Conservation (phyloP, 2,888 invertebrate genomes). For the Magallana nippona region DNA sequence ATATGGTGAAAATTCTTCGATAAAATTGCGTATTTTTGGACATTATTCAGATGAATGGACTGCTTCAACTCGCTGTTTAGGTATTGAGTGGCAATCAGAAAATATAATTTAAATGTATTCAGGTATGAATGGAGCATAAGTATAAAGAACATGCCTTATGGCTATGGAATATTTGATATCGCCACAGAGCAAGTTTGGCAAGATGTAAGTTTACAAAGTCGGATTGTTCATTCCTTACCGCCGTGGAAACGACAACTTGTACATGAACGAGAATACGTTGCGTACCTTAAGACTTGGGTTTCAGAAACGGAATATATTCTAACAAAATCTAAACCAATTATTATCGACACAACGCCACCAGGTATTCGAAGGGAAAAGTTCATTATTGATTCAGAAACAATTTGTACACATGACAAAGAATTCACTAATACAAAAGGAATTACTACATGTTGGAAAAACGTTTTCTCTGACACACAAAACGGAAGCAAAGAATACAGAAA, state of each 20-base stretch:
- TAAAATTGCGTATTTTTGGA: not conserved
- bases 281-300: constrained; percentile 59
- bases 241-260: constrained; percentile 46
- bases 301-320: constrained; percentile 42
- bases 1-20: not conserved
- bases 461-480: constrained; percentile 53
- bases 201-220: constrained; percentile 52
- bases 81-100: constrained; percentile 46
- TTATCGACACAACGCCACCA: constrained; percentile 60
- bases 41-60: not conserved
- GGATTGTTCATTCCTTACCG: constrained; percentile 54
- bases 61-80: constrained; percentile 48
- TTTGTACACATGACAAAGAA: constrained; percentile 56
- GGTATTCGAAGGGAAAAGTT: constrained; percentile 48
- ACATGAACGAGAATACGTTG: constrained; percentile 49
- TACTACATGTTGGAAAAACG: constrained; percentile 59
- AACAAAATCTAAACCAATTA: constrained; percentile 52
- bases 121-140: constrained; percentile 61
- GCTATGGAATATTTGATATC: constrained; percentile 55
- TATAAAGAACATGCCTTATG: constrained; percentile 44
- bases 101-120: not conserved
- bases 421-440: constrained; percentile 51
- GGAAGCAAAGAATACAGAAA: constrained; percentile 36
- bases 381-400: constrained; percentile 52
- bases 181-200: constrained; percentile 53